A percentile compares a stretch with the other conserved stretches of the same genome.
These are phyloP conservation scores for Drosophila burlai DNA, from an alignment of 1,140 invertebrate genomes.

Conservation along the genomic window DNA sequence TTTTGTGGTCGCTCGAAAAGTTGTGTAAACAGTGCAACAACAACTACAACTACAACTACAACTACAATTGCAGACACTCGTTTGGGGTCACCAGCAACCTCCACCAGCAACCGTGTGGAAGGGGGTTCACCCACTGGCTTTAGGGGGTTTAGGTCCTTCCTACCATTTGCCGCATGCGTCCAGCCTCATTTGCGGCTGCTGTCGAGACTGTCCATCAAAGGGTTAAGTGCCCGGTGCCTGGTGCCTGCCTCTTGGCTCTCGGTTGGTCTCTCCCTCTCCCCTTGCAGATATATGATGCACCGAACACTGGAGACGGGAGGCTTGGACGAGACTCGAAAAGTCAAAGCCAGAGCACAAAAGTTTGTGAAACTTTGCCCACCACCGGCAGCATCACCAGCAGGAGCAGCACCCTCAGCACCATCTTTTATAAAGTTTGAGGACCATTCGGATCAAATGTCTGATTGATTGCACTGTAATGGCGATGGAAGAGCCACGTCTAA, in stretches of 20 bases:
- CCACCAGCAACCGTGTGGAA: background rate
- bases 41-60: slow-evolving; percentile 20
- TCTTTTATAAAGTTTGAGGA: slow-evolving; percentile 22
- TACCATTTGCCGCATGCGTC: slow-evolving; percentile 9
- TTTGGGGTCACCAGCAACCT: slow-evolving; percentile 7
- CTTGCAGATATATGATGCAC: slow-evolving; percentile 11
- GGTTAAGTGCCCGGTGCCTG: slow-evolving; percentile 65
- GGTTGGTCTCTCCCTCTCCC: background rate
- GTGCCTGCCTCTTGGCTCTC: background rate
- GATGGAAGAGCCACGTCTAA: slow-evolving; percentile 23
- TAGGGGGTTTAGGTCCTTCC: background rate
- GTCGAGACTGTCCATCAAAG: slow-evolving; percentile 66
- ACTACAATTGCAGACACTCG: slow-evolving; percentile 16
- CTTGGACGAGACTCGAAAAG: slow-evolving; percentile 18
- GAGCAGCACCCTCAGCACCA: background rate
- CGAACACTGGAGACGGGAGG: slow-evolving; percentile 2
- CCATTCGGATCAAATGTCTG: slow-evolving; percentile 25
- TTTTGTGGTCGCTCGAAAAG: slow-evolving; percentile 75
- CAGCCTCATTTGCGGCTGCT: slow-evolving; percentile 61
- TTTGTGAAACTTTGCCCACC: slow-evolving; percentile 7
- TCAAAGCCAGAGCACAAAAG: slow-evolving; percentile 11
- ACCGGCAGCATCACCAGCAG: background rate
- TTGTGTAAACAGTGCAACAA: slow-evolving; percentile 69
- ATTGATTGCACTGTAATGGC: slow-evolving; percentile 26
- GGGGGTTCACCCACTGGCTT: background rate